These are phyloP conservation scores for Synchiropus splendidus DNA, from an alignment of 2,113 vertebrate genomes.

Conservation along the genomic window DNA sequence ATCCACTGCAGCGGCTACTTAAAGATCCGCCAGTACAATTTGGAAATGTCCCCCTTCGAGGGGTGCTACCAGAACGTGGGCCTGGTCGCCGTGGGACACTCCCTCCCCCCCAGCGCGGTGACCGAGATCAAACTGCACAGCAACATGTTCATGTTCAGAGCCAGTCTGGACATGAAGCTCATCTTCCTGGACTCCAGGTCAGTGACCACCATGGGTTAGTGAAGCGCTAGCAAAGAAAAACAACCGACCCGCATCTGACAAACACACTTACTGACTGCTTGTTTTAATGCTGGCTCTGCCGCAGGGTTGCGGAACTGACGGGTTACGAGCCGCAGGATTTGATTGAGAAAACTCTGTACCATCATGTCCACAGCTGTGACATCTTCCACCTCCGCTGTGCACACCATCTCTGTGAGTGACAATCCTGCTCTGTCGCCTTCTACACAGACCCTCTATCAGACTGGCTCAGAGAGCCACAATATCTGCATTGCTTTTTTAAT, in stretches of 20 bases:
- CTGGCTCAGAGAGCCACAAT: too few species aligned
- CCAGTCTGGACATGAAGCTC: constrained; percentile 96
- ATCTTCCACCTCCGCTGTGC: constrained; percentile 96
- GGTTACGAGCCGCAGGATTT: constrained; percentile 97
- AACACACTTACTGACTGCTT: not conserved
- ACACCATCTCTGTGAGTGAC: constrained; percentile 88
- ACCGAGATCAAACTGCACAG: constrained; percentile 97
- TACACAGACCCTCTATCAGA: constrained; percentile 1
- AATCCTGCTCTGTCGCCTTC: constrained; percentile 16
- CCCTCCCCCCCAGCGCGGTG: constrained; percentile 88
- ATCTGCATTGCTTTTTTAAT: too few species aligned
- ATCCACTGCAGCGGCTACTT: constrained; percentile 96
- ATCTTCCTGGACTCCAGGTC: constrained; percentile 97
- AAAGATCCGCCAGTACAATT: constrained; percentile 94
- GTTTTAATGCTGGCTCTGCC: constrained; percentile 12
- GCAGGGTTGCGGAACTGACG: constrained; percentile 93
- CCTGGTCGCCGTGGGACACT: constrained; percentile 93
- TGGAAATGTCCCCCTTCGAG: constrained; percentile 96
- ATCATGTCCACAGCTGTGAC: constrained; percentile 96
- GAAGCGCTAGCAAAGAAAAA: too few species aligned
- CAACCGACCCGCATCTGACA: too few species aligned
- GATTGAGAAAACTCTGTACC: constrained; percentile 97
- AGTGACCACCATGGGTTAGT: not conserved
- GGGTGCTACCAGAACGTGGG: constrained; percentile 98
- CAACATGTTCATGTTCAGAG: constrained; percentile 99